phyloP scores from a whole-genome alignment of 1,140 invertebrate genomes.

The Euschistus heros region DNA sequence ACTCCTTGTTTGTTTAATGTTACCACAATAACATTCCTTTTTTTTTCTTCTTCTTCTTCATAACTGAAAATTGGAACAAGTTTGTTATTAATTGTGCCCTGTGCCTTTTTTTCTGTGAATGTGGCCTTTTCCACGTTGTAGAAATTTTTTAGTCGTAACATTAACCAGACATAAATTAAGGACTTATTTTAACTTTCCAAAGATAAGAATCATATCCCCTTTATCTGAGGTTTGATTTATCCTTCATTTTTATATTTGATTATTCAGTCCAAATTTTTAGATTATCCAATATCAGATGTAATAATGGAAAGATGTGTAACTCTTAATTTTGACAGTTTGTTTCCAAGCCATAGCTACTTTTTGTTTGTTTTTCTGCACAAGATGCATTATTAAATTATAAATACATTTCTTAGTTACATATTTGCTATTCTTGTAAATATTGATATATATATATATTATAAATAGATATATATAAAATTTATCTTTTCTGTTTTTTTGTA shows the following conservation, averaged over 20 bases:
- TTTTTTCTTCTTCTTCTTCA: slow-evolving; percentile 10
- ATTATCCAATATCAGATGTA: too few species aligned
- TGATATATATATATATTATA: slow-evolving; percentile 14
- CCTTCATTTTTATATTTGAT: slow-evolving; percentile 2
- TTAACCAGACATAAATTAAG: neutral
- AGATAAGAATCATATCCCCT: slow-evolving; percentile 7
- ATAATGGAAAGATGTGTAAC: too few species aligned
- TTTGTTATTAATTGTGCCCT: slow-evolving; percentile 15
- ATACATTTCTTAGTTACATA: slow-evolving; percentile 4
- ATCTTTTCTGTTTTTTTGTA: slow-evolving; percentile 19
- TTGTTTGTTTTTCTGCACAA: neutral
- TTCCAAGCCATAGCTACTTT: slow-evolving; percentile 6
- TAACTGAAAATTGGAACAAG: slow-evolving; percentile 8
- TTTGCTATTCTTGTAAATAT: slow-evolving; percentile 17
- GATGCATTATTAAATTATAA: slow-evolving; percentile 2
- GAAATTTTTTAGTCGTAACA: slow-evolving; percentile 13
- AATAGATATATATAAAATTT: slow-evolving; percentile 19
- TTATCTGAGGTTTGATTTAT: neutral
- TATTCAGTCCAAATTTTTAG: neutral
- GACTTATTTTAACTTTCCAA: slow-evolving; percentile 13
- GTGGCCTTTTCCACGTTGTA: slow-evolving; percentile 17
- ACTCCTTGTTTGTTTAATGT: slow-evolving; percentile 11
- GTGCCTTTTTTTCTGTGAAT: slow-evolving; percentile 15
- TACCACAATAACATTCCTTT: slow-evolving; percentile 17
- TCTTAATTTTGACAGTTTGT: too few species aligned